Base-by-base conservation (phyloP, 2,113 vertebrate species). In the Crypturellus undulatus region DNA sequence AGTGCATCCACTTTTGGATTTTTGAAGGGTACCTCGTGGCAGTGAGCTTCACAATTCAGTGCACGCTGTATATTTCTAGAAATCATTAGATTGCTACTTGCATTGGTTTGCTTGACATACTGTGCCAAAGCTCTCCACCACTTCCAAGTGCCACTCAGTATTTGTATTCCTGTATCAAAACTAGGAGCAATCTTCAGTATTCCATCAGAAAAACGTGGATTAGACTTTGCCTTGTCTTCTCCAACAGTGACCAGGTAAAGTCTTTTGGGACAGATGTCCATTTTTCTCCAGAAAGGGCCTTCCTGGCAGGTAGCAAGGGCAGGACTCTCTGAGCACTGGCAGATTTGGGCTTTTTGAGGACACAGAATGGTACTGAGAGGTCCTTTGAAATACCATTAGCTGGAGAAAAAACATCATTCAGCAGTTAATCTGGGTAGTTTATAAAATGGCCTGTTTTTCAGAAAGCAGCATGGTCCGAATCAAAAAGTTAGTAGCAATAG, bases 401-500 rank as follows among this genome's bases (percentile, higher is more conserved):
- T 43, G 49, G 17, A n/a, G 28, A 24, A 75, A 79, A 32, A 42
- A 34, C 28, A 0, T 9, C 40, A 47, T 7, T 12, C 34, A 11
- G 30, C 25, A 42, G 21, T 11, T 59, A 6, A 51, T 32, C 22
- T 36, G 2, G 3, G 19, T 11, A 40, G 8, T 34, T 72, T 24
- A 40, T 18, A 40, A 32, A 12, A 20, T 63, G 47, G 16, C 13
- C 10, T n/a, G 77, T 73, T 63, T 14, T n/a, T 54, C 4, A 1
- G 32, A 68, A 84, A 4, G 21, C 56, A 64, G 49, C 4, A 43
- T 43, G 24, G 12, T 6, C 38, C 42, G 36, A 43, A 10, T 16
- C 21, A 67, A n/a, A 43, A 36, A 36, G 3, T 38, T 56, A 34
- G 4, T 0, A 0, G 7, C 20, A 79, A 87, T 28, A 24, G 32